Evolutionary conservation across 2,888 invertebrate genomes (phyloP).

Genomic region (Petrolisthes manimaculis): DNA sequence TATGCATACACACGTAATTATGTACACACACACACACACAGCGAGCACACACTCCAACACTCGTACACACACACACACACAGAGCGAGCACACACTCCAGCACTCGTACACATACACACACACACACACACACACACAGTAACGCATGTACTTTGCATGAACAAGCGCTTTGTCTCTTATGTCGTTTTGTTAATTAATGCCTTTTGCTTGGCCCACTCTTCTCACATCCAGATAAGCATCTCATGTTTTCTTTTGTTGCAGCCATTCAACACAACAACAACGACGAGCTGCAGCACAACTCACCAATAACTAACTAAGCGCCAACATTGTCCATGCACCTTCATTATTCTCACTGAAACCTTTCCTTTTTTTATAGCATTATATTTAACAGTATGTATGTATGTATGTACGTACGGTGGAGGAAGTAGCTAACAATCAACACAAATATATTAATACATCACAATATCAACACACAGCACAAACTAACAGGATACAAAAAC

Average conservation of each 20-base stretch:
- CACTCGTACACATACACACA: not conserved
- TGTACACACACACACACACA: constrained; percentile 2
- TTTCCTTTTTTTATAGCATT: too few relatives aligned
- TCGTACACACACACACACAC: not conserved
- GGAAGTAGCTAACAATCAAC: too few relatives aligned
- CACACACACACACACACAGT: constrained; percentile 17
- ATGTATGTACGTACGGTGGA: too few relatives aligned
- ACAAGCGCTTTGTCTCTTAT: not conserved
- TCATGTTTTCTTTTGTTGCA: not conserved
- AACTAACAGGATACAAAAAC: too few relatives aligned
- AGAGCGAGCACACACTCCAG: not conserved
- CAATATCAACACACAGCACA: too few relatives aligned
- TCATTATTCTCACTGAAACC: too few relatives aligned
- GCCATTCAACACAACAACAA: not conserved
- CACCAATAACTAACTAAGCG: too few relatives aligned
- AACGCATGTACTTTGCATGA: not conserved
- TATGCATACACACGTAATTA: too few relatives aligned
- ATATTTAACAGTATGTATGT: too few relatives aligned
- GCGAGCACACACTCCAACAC: not conserved
- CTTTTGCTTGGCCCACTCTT: not conserved
- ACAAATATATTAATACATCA: too few relatives aligned
- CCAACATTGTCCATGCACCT: too few relatives aligned
- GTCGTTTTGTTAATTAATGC: constrained; percentile 28
- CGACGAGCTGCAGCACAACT: too few relatives aligned
- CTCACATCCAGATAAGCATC: constrained; percentile 23